phyloP scores from a whole-genome alignment of 2,888 invertebrate genomes.

The Caenorhabditis sp. region DNA sequence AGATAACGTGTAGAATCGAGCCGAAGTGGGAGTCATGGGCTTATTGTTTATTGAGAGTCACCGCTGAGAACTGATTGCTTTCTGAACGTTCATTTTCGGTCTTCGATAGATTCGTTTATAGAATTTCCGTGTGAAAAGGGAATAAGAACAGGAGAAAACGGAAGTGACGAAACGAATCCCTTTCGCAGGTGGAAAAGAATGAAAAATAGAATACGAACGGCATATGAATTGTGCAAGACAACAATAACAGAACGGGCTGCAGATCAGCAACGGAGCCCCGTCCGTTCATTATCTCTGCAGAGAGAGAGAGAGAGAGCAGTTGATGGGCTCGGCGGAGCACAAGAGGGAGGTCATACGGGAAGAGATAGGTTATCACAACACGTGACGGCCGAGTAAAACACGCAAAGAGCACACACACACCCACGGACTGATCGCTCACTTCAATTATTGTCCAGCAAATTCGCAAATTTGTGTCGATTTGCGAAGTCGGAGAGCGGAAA shows the following conservation, averaged over 20 bases:
- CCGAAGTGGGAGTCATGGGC: too few species aligned
- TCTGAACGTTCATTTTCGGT: too few species aligned
- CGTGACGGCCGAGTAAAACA: constrained; percentile 35
- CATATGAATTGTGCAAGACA: constrained; percentile 16
- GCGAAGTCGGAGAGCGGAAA: too few species aligned
- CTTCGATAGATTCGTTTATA: too few species aligned
- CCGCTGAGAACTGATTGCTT: too few species aligned
- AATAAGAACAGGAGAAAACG: too few species aligned
- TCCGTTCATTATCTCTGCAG: constrained; percentile 23
- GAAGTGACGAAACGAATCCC: too few species aligned
- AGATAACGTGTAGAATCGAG: neutral
- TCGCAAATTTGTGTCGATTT: too few species aligned
- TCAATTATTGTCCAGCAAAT: neutral
- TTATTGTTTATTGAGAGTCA: neutral
- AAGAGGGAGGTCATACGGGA: constrained; percentile 18
- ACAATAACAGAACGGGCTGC: constrained; percentile 28
- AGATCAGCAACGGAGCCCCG: neutral
- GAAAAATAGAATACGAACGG: constrained; percentile 5
- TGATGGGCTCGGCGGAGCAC: constrained; percentile 1
- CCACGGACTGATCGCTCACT: constrained; percentile 4
- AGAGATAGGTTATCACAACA: constrained; percentile 55
- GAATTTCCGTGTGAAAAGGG: too few species aligned
- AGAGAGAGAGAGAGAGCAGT: constrained; percentile 15
- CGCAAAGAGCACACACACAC: constrained; percentile 5
- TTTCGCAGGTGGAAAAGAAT: neutral